Conservation (phyloP, 2,888 invertebrate genomes). For the Chirona hameri region DNA sequence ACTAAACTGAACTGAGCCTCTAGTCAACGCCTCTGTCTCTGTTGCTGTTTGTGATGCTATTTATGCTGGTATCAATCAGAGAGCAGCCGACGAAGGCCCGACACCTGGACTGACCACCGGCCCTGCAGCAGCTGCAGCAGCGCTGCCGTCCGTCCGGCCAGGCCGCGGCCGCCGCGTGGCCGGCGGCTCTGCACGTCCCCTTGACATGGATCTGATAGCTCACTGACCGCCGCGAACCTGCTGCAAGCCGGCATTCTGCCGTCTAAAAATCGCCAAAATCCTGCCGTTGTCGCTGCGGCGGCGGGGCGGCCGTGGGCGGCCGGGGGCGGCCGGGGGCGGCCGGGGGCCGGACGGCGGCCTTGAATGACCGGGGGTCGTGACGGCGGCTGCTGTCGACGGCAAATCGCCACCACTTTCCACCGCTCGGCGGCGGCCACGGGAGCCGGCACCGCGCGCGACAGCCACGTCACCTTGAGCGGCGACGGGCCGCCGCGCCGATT, state of each 20-base stretch:
- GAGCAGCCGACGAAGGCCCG: too few relatives aligned
- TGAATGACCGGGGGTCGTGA: not conserved
- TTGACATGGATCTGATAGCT: constrained; percentile 10
- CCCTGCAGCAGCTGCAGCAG: too few relatives aligned
- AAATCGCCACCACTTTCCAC: not conserved
- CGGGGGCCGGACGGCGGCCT: not conserved
- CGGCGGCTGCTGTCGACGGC: not conserved
- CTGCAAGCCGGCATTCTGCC: not conserved
- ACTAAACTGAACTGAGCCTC: too few relatives aligned
- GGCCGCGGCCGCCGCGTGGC: not conserved
- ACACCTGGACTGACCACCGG: too few relatives aligned
- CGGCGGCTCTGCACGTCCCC: not conserved
- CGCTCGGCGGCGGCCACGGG: not conserved
- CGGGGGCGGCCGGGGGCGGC: not conserved
- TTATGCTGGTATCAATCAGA: too few relatives aligned
- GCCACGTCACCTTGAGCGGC: not conserved
- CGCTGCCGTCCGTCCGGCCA: too few relatives aligned
- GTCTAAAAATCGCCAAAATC: not conserved
- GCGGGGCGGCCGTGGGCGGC: not conserved
- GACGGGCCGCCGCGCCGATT: not conserved
- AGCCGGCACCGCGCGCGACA: too few relatives aligned
- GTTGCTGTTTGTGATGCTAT: too few relatives aligned
- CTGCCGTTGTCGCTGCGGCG: too few relatives aligned
- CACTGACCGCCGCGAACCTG: not conserved
- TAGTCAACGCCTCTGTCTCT: too few relatives aligned